Percentiles rank a stretch among this genome's conserved stretches.
Conservation (phyloP, 2,888 invertebrate genomes). For the Timema podura region DNA sequence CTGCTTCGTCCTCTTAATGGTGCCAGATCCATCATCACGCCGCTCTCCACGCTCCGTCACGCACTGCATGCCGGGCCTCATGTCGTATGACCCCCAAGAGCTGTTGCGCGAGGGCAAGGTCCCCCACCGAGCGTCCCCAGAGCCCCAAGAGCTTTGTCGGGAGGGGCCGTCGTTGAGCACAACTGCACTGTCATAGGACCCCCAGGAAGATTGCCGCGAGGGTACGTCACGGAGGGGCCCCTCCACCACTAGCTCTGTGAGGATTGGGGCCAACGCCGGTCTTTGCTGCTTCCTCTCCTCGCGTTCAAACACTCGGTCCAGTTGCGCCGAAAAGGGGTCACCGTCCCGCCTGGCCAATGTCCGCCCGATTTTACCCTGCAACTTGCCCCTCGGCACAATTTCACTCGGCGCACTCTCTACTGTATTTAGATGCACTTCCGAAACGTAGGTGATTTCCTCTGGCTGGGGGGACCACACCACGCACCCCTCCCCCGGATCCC, state of each 20-base stretch:
- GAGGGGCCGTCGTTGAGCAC: conserved; percentile 58
- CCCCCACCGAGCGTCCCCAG: conserved; percentile 55
- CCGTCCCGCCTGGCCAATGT: conserved; percentile 48
- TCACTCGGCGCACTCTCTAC: conserved; percentile 30
- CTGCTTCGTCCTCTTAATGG: conserved; percentile 62
- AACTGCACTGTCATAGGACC: conserved; percentile 72
- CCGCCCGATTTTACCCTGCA: conserved; percentile 35
- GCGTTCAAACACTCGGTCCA: conserved; percentile 67
- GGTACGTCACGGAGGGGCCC: conserved; percentile 48
- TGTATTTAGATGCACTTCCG: conserved; percentile 36
- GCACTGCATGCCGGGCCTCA: conserved; percentile 43
- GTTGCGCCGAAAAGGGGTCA: conserved; percentile 66
- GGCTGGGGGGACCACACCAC: conserved; percentile 37
- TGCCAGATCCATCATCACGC: conserved; percentile 48
- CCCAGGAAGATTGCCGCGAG: conserved; percentile 73
- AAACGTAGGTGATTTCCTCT: conserved; percentile 49
- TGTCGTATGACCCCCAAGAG: conserved; percentile 70
- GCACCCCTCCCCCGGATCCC: conserved; percentile 60
- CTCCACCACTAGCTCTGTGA: conserved; percentile 35
- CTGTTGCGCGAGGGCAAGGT: conserved; percentile 62
- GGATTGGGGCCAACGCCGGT: conserved; percentile 40
- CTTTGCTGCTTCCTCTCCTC: conserved; percentile 52
- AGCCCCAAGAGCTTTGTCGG: conserved; percentile 79
- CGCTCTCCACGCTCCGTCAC: conserved; percentile 31
- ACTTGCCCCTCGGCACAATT: conserved; percentile 52